These are phyloP conservation scores for Dolichoris vasculosae DNA, from an alignment of 1,140 invertebrate species.

Conservation along the genomic window DNA sequence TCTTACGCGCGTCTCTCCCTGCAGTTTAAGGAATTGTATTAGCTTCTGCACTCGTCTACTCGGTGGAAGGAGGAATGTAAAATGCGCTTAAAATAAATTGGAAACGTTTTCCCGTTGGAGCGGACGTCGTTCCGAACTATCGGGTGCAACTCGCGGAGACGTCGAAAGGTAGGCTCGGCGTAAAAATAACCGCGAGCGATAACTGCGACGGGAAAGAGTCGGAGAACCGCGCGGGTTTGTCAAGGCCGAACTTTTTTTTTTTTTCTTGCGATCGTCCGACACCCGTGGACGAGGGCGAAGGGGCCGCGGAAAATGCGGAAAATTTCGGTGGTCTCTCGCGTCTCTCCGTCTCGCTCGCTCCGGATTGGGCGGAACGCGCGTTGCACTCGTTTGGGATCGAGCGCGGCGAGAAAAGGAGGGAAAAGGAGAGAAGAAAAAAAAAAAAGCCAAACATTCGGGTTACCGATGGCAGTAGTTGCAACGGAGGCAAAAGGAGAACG, in stretches of 20 bases:
- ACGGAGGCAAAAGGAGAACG: neutral
- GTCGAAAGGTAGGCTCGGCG: neutral
- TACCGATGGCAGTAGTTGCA: neutral
- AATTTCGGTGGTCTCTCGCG: neutral
- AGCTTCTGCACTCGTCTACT: too few relatives aligned
- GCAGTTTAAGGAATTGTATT: too few relatives aligned
- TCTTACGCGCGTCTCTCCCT: too few relatives aligned
- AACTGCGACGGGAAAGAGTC: too few relatives aligned
- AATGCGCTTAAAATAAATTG: too few relatives aligned
- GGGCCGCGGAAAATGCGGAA: neutral
- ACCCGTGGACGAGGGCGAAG: neutral
- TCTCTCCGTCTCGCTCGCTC: slow-evolving; percentile 11
- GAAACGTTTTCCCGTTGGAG: neutral
- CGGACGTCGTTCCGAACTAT: too few relatives aligned
- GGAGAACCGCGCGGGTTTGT: too few relatives aligned
- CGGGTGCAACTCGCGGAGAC: neutral
- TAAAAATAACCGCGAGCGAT: too few relatives aligned
- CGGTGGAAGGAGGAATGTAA: too few relatives aligned
- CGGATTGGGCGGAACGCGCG: neutral
- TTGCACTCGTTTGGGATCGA: neutral
- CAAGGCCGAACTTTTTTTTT: neutral
- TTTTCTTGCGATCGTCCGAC: neutral
- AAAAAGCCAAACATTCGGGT: neutral
- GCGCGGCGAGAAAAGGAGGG: neutral
- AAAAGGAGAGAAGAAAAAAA: too few relatives aligned